Base-by-base conservation (phyloP, 1,140 invertebrate species). In the Drosophila ercepeae region DNA sequence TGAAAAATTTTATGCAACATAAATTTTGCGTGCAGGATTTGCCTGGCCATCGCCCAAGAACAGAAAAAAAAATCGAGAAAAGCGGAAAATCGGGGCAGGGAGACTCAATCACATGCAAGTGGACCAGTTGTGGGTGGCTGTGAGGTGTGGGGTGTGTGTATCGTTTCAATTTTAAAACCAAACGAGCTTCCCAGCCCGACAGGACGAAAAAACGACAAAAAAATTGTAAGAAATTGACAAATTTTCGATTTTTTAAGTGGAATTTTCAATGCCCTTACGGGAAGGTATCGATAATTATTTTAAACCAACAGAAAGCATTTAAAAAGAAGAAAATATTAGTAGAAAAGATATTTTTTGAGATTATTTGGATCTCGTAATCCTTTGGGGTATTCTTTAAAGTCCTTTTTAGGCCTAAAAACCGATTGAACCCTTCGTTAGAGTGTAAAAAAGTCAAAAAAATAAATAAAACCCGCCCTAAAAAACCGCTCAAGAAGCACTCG, bases 1-100 rank as follows among this genome's bases (percentile, higher is more conserved):
- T 88, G 82, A 86, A 81, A 86, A 88, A 84, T 86, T 88, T 86
- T 86, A 86, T 86, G 81, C 81, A 86, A 86, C 81, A 86, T 86
- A 86, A 86, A 86, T 86, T 86, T 81, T 86, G 76, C 76, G 81
- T 86, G 67, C 72, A 86, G 81, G 81, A 86, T 86, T 86, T 86
- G 71, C 42, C 45, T 52, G 59, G 54, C 74, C 55, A 39, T 39
- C 32, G 32, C 21, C 63, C 63, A 34, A 13, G 8, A 18, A 18
- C 25, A 41, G n/a, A 23, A 45, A 14, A 1, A 18, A 7, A 29
- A 29, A 44, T 16, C 11, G 39, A 23, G 18, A 29, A 34, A 18
- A n/a, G 19, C 16, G 59, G 23, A 39, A 39, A 39, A 39, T 14
- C 36, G 36, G 58, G 63, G 68, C 50, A 46, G 52, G 60, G 36